Evolutionary conservation across 2,888 invertebrate species (phyloP).

Genomic region (Polymixis lichenea): DNA sequence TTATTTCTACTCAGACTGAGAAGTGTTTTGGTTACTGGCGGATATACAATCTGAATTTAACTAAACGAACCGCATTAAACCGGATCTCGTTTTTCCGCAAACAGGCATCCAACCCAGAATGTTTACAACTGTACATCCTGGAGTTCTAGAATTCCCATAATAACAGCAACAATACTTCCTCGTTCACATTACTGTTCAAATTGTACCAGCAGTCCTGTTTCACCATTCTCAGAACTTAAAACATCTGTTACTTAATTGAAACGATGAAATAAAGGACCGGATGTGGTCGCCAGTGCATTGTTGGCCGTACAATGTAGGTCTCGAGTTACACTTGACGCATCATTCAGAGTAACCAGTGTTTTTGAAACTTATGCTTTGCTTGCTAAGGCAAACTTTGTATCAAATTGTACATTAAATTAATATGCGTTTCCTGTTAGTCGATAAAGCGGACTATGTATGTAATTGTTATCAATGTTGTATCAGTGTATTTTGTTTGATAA

Average conservation of each 20-base stretch:
- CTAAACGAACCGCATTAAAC: not conserved
- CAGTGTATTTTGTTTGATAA: not conserved
- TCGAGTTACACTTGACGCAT: constrained; percentile 42
- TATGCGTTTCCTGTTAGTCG: not conserved
- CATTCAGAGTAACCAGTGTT: not conserved
- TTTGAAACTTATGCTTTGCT: constrained; percentile 10
- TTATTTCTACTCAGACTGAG: too few relatives aligned
- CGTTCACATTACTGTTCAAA: constrained; percentile 2
- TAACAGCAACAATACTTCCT: not conserved
- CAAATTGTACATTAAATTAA: not conserved
- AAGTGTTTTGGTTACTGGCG: too few relatives aligned
- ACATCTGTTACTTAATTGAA: constrained; percentile 28
- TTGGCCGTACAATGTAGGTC: constrained; percentile 14
- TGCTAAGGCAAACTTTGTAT: constrained; percentile 11
- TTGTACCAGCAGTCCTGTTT: not conserved
- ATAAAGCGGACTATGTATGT: not conserved
- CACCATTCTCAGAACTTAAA: constrained; percentile 37
- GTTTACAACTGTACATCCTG: not conserved
- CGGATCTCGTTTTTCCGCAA: not conserved
- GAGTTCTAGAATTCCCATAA: not conserved
- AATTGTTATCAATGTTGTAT: not conserved
- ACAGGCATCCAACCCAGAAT: not conserved
- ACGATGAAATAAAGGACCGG: constrained; percentile 35
- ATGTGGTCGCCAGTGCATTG: constrained; percentile 42
- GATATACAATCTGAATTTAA: too few relatives aligned